phyloP scores from a whole-genome alignment of 2,797 vertebrate species.

The Falco concolor region DNA sequence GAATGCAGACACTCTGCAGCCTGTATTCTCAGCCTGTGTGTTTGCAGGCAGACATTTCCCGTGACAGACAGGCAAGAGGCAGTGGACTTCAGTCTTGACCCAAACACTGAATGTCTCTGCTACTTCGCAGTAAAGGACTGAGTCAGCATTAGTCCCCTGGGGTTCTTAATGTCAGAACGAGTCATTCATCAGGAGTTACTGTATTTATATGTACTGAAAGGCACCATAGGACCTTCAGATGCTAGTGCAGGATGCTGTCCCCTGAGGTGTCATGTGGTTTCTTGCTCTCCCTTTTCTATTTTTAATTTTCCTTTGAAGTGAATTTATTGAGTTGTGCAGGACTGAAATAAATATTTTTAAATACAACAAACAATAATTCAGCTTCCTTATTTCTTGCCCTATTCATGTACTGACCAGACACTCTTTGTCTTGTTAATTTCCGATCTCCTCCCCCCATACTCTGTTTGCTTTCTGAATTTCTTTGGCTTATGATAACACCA shows the following conservation, averaged over 20 bases:
- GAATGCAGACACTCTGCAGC: background rate
- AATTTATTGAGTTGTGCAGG: background rate
- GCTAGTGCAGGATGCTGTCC: background rate
- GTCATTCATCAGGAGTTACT: background rate
- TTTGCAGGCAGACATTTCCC: background rate
- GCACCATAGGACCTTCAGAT: background rate
- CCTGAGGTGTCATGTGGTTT: background rate
- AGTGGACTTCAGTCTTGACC: background rate
- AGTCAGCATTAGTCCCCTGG: background rate
- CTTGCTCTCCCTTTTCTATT: background rate
- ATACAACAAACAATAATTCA: background rate
- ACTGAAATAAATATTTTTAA: background rate
- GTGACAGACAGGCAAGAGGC: background rate
- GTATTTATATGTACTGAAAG: background rate
- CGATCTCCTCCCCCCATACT: background rate
- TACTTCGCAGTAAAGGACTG: background rate
- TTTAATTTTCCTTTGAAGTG: constrained; percentile 25
- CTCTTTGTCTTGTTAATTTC: background rate
- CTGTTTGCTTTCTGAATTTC: background rate
- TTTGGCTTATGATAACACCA: background rate
- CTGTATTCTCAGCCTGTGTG: background rate
- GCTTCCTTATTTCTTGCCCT: constrained; percentile 2
- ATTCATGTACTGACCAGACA: background rate
- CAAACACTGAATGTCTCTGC: background rate
- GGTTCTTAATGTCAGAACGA: background rate